Conservation (phyloP, 2,797 vertebrate genomes). For the Gymnopithys bicolor region DNA sequence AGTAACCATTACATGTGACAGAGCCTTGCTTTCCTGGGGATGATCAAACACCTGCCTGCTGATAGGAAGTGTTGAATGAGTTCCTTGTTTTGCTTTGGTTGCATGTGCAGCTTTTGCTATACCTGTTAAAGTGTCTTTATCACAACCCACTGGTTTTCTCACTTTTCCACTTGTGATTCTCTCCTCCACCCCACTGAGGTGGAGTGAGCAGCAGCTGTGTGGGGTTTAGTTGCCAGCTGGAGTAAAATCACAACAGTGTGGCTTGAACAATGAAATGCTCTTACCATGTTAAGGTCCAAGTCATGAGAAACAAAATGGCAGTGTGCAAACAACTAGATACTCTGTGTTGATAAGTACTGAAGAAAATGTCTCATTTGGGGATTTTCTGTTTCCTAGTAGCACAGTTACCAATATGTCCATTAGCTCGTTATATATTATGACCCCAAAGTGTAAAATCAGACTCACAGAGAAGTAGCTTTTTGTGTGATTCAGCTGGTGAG, state of each 20-base stretch:
- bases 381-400: background rate
- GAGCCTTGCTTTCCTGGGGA: background rate
- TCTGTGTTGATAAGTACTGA: background rate
- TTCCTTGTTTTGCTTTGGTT: background rate
- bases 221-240: background rate
- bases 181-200: background rate
- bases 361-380: background rate
- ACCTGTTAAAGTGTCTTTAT: background rate
- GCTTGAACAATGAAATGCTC: background rate
- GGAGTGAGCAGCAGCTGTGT: background rate
- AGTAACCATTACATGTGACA: background rate
- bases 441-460: background rate
- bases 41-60: background rate
- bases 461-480: background rate
- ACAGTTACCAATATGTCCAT: background rate
- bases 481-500: background rate
- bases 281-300: background rate
- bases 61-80: background rate
- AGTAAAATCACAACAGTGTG: background rate
- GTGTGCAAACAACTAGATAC: background rate
- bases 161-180: background rate
- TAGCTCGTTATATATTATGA: background rate
- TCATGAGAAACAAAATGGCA: background rate
- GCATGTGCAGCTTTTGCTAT: background rate
- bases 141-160: background rate